phyloP scores from a whole-genome alignment of 2,113 vertebrate species.

The Collichthys lucidus region DNA sequence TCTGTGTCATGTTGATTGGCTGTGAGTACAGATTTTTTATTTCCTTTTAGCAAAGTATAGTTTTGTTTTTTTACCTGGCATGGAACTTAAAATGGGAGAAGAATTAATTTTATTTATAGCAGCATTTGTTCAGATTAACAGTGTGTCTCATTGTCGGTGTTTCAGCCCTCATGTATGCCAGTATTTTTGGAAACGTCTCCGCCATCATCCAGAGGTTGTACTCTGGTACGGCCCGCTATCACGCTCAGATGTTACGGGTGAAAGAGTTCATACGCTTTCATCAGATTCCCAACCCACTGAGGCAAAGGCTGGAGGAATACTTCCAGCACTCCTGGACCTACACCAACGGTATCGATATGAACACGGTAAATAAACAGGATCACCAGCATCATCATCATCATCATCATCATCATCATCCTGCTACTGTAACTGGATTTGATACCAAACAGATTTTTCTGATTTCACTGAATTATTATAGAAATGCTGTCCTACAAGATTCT shows the following conservation, averaged over 20 bases:
- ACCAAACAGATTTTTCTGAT: not conserved
- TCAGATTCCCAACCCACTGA: conserved; percentile 96
- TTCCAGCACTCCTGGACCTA: conserved; percentile 99
- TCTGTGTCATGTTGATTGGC: conserved; percentile 99
- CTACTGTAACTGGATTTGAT: not conserved
- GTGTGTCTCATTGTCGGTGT: conserved; percentile 49
- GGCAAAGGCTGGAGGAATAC: conserved; percentile 97
- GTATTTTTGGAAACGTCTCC: conserved; percentile 99
- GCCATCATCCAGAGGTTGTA: conserved; percentile 99
- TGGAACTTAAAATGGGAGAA: conserved; percentile 6
- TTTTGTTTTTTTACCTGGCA: not conserved
- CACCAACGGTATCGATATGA: conserved; percentile 99
- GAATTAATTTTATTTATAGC: not conserved
- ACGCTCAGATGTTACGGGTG: conserved; percentile 98
- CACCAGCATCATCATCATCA: not conserved
- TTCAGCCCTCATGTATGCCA: conserved; percentile 98
- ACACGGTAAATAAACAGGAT: conserved; percentile 89
- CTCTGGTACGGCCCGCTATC: conserved; percentile 96
- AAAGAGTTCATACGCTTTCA: conserved; percentile 99
- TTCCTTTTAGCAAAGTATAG: conserved; percentile 2
- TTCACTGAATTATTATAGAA: conserved; percentile 1
- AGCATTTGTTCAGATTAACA: conserved; percentile 1
- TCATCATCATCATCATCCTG: not conserved
- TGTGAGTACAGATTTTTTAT: conserved; percentile 88
- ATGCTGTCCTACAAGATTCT: conserved; percentile 79